A percentile compares a stretch with the other conserved stretches of the same genome.
phyloP scores from a whole-genome alignment of 2,113 vertebrate species.

The Stegastes partitus region DNA sequence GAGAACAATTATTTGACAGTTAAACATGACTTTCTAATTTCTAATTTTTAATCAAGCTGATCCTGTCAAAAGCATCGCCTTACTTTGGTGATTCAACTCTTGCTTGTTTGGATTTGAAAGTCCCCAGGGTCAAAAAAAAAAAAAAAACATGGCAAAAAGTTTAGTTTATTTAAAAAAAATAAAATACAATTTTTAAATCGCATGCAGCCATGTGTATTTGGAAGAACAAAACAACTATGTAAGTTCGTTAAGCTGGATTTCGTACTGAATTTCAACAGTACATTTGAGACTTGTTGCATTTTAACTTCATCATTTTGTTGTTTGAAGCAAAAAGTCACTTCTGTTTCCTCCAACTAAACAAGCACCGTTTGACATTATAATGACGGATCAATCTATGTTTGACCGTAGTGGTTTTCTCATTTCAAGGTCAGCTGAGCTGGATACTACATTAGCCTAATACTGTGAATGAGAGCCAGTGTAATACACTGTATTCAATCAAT shows the following conservation, averaged over 20 bases:
- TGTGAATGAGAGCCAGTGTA: neutral
- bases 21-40: neutral
- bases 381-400: neutral
- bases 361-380: neutral
- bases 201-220: neutral
- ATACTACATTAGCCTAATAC: neutral
- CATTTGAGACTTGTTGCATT: no score
- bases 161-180: no score
- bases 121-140: neutral
- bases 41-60: neutral
- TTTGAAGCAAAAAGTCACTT: no score
- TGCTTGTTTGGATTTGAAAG: constrained; percentile 1
- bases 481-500: constrained; percentile 1
- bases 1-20: neutral
- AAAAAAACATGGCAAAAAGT: neutral
- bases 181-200: no score
- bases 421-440: constrained; percentile 4
- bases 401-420: neutral
- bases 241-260: constrained; percentile 2
- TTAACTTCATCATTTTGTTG: no score
- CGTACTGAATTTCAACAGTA: neutral
- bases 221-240: constrained; percentile 2
- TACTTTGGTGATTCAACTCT: neutral
- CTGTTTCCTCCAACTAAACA: neutral
- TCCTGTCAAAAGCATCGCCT: neutral